These are phyloP conservation scores for Nomada hirtipes DNA, from an alignment of 2,888 invertebrate species.

Conservation along the genomic window DNA sequence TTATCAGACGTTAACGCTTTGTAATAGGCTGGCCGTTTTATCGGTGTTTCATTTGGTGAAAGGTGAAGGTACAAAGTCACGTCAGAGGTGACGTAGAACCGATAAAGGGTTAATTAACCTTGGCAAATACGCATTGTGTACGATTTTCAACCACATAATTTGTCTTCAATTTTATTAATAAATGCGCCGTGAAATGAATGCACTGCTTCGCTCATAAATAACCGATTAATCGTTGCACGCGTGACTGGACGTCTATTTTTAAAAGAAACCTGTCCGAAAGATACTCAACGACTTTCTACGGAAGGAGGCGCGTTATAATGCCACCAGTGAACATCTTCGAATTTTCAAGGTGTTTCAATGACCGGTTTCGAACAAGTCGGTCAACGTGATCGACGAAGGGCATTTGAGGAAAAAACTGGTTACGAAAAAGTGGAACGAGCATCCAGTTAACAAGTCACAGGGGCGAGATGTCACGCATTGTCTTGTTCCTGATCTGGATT, in stretches of 20 bases:
- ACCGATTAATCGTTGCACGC: not conserved
- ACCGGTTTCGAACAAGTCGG: constrained; percentile 52
- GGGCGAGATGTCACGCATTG: constrained; percentile 36
- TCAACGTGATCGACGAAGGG: constrained; percentile 49
- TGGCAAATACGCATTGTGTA: too few relatives aligned
- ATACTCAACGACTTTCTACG: not conserved
- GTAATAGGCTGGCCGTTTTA: too few relatives aligned
- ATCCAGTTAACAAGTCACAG: constrained; percentile 42
- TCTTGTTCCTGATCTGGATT: constrained; percentile 54
- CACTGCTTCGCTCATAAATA: not conserved
- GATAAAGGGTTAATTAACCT: not conserved
- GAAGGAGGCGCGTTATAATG: not conserved
- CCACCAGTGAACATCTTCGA: constrained; percentile 26
- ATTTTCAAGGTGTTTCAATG: constrained; percentile 47
- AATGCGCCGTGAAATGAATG: not conserved
- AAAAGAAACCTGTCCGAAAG: not conserved
- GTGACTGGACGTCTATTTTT: not conserved
- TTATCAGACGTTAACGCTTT: too few relatives aligned
- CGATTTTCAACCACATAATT: not conserved
- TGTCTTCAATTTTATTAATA: not conserved
- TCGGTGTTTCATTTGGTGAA: too few relatives aligned
- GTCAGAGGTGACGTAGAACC: too few relatives aligned
- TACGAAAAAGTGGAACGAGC: constrained; percentile 55
- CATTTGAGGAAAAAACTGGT: constrained; percentile 41
- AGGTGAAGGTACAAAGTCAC: too few relatives aligned